phyloP scores from a whole-genome alignment of 2,113 vertebrate genomes.

The Motacilla tschutschensis region DNA sequence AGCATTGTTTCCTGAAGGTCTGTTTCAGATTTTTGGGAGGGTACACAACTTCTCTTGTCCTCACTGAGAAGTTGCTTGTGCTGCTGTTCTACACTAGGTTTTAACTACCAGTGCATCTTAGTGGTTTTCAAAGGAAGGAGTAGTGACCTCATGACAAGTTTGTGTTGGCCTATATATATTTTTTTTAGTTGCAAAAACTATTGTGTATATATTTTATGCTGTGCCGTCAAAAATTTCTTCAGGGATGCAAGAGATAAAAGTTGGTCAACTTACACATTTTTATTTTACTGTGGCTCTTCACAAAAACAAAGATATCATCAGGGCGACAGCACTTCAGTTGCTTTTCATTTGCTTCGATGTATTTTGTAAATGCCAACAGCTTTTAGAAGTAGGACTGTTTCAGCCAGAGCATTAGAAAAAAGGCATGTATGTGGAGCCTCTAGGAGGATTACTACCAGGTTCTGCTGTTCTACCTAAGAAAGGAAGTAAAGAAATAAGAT shows the following conservation, averaged over 20 bases:
- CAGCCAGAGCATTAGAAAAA: not conserved
- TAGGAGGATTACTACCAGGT: not conserved
- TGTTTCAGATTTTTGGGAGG: not conserved
- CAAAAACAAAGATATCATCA: not conserved
- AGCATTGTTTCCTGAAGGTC: not conserved
- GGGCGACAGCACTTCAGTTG: not conserved
- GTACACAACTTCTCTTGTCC: not conserved
- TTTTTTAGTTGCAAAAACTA: not conserved
- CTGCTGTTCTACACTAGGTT: not conserved
- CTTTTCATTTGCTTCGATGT: not conserved
- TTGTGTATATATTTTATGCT: not conserved
- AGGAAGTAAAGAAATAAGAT: not conserved
- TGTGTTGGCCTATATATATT: accelerated
- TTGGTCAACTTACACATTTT: not conserved
- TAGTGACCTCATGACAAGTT: not conserved
- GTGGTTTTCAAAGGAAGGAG: not conserved
- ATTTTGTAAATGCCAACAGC: not conserved
- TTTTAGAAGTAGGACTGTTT: not conserved
- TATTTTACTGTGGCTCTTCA: not conserved
- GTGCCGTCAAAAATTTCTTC: not conserved
- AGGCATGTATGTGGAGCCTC: not conserved
- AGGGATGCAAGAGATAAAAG: not conserved
- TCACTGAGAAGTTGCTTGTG: not conserved
- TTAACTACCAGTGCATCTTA: not conserved
- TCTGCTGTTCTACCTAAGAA: not conserved